Percentiles rank a stretch among this genome's conserved stretches.
These are phyloP conservation scores for Pseudococcus viburni DNA, from an alignment of 2,888 invertebrate species.

Conservation along the genomic window DNA sequence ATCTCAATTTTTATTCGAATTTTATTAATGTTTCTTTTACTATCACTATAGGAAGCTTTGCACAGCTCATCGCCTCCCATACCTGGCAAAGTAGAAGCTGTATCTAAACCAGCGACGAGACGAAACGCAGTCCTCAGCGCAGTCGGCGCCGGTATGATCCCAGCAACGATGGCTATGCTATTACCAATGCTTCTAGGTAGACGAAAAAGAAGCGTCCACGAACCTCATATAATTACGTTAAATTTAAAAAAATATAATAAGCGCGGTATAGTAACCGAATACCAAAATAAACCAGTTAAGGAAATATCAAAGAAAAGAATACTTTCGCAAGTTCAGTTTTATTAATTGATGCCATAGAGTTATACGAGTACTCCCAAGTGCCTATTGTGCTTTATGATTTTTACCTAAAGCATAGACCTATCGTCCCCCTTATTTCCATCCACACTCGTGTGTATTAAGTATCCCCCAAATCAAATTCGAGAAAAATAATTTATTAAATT, in stretches of 20 bases:
- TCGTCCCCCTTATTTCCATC: not conserved
- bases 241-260: slow-evolving; percentile 52
- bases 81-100: slow-evolving; percentile 54
- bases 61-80: slow-evolving; percentile 2
- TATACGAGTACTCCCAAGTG: slow-evolving; percentile 48
- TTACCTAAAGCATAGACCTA: not conserved
- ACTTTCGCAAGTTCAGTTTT: slow-evolving; percentile 34
- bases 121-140: slow-evolving; percentile 80
- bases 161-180: slow-evolving; percentile 86
- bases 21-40: not conserved
- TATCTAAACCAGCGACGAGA: slow-evolving; percentile 69
- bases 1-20: not conserved
- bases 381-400: slow-evolving; percentile 34
- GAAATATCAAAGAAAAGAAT: slow-evolving; percentile 58
- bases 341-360: slow-evolving; percentile 58
- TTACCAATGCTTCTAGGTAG: slow-evolving; percentile 83
- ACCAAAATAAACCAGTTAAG: slow-evolving; percentile 41
- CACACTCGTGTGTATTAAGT: no score
- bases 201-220: slow-evolving; percentile 70
- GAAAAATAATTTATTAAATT: slow-evolving; percentile 17
- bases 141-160: slow-evolving; percentile 84
- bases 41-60: not conserved
- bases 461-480: not conserved
- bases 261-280: slow-evolving; percentile 38
- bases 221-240: slow-evolving; percentile 66